These are phyloP conservation scores for Meloidogyne hapla DNA, from an alignment of 1,140 invertebrate genomes.

Conservation along the genomic window DNA sequence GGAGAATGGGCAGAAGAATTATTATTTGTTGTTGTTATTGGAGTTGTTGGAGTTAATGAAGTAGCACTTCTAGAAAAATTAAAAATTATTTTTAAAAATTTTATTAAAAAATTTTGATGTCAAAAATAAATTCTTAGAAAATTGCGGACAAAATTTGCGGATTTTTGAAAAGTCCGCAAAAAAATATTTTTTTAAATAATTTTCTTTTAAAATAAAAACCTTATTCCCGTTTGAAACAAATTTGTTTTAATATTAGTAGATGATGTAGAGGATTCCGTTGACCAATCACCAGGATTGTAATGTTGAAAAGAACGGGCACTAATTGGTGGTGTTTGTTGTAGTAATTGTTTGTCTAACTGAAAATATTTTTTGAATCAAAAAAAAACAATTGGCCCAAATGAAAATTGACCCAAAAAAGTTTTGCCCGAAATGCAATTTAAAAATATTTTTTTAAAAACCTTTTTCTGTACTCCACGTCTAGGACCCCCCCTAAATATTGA, in stretches of 20 bases:
- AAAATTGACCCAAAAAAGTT: not conserved
- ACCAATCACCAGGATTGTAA: not conserved
- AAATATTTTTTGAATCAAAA: not conserved
- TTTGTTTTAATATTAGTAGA: not conserved
- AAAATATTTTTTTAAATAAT: no score
- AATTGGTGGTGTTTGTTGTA: not conserved
- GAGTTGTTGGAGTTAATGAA: not conserved
- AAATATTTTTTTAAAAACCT: not conserved
- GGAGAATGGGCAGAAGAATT: conserved; percentile 1
- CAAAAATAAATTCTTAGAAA: no score
- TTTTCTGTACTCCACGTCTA: conserved; percentile 24
- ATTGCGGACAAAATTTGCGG: no score
- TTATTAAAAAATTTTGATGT: no score
- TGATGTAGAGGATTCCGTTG: not conserved
- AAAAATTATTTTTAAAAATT: not conserved
- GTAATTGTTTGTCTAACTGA: not conserved
- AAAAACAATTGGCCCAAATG: not conserved
- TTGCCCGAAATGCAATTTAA: not conserved
- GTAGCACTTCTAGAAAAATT: not conserved
- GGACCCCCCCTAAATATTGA: not conserved
- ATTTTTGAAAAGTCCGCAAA: no score
- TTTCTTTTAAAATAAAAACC: not conserved
- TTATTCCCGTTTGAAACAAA: not conserved
- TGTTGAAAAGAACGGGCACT: not conserved
- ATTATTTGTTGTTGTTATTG: not conserved